A percentile compares a stretch with the other conserved stretches of the same genome.
Evolutionary conservation across 2,888 invertebrate species (phyloP).

Genomic region (Tromatobia lineatoria): DNA sequence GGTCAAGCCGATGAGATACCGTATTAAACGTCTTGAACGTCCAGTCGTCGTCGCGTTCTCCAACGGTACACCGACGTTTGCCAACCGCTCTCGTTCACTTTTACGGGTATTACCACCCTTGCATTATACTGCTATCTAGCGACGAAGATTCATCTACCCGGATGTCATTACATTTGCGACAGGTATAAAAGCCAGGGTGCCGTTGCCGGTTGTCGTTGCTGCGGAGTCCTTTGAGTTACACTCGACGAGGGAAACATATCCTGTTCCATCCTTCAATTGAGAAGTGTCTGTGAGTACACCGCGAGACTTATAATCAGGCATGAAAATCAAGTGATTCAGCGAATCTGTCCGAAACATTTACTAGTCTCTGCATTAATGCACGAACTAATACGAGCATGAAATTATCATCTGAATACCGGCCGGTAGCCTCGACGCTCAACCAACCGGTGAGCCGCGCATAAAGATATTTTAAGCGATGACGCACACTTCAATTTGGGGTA

Average conservation of each 20-base stretch:
- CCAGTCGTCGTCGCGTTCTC: constrained; percentile 81
- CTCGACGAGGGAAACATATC: not conserved
- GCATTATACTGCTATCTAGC: not conserved
- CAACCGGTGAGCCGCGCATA: not conserved
- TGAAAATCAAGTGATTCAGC: not conserved
- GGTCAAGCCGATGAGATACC: constrained; percentile 83
- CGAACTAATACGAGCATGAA: too few relatives aligned
- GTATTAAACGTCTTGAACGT: constrained; percentile 73
- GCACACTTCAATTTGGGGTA: constrained; percentile 13
- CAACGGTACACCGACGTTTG: constrained; percentile 72
- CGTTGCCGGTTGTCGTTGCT: not conserved
- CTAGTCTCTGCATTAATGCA: not conserved
- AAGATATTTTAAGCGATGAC: constrained; percentile 42
- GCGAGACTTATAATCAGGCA: not conserved
- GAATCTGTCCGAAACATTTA: not conserved
- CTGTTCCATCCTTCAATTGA: not conserved
- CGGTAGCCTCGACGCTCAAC: not conserved
- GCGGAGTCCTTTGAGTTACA: not conserved
- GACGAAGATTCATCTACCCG: not conserved
- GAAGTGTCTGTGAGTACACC: not conserved
- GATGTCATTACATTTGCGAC: not conserved
- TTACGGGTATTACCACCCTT: not conserved
- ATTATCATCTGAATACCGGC: too few relatives aligned
- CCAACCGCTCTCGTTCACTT: constrained; percentile 4
- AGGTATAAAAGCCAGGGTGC: constrained; percentile 12